These are phyloP conservation scores for Nomada ferruginata DNA, from an alignment of 2,888 invertebrate species.

Conservation along the genomic window DNA sequence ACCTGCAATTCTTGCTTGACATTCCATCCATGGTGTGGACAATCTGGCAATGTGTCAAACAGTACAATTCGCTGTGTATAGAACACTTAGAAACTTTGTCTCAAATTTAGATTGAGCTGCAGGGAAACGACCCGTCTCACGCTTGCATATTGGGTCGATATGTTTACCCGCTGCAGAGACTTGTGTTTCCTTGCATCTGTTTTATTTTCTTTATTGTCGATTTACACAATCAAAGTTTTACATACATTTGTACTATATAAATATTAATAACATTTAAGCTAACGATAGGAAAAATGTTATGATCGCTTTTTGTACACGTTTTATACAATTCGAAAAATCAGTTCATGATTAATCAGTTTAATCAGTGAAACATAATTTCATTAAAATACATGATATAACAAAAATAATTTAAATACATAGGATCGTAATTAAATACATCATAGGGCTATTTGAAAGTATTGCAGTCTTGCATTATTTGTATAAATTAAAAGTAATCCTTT, in stretches of 20 bases:
- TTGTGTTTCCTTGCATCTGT: neutral
- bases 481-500: slow-evolving; percentile 43
- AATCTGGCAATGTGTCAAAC: slow-evolving; percentile 59
- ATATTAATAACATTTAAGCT: slow-evolving; percentile 8
- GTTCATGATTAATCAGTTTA: neutral
- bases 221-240: slow-evolving; percentile 46
- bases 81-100: slow-evolving; percentile 47
- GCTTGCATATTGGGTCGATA: slow-evolving; percentile 17
- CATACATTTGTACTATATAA: slow-evolving; percentile 34
- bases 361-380: slow-evolving; percentile 22
- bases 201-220: slow-evolving; percentile 43
- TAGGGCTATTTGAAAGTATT: slow-evolving; percentile 41
- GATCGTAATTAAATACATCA: slow-evolving; percentile 40
- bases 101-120: slow-evolving; percentile 53
- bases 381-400: slow-evolving; percentile 34
- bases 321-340: slow-evolving; percentile 24
- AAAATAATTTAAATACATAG: slow-evolving; percentile 52
- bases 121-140: slow-evolving; percentile 4
- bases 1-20: slow-evolving; percentile 9
- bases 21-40: slow-evolving; percentile 15
- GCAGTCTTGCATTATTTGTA: slow-evolving; percentile 49
- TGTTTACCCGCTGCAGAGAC: neutral
- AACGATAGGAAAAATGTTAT: slow-evolving; percentile 9
- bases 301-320: slow-evolving; percentile 35
- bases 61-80: slow-evolving; percentile 35